Percentiles rank a stretch among this genome's conserved stretches.
phyloP scores from a whole-genome alignment of 2,888 invertebrate species.

The Lathronympha strigana region DNA sequence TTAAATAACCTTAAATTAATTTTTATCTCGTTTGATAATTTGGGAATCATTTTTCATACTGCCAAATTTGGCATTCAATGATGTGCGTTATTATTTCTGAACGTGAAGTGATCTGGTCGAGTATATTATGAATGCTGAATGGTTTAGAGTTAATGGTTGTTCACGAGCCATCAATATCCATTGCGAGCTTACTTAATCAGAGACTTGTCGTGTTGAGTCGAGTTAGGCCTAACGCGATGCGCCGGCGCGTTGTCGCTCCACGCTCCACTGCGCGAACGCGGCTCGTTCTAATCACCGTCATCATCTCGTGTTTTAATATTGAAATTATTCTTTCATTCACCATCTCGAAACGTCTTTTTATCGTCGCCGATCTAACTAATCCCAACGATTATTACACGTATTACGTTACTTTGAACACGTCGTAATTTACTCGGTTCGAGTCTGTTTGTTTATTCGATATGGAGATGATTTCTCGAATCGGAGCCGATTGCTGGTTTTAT shows the following conservation, averaged over 20 bases:
- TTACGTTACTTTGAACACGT: constrained; percentile 75
- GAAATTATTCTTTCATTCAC: constrained; percentile 80
- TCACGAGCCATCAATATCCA: constrained; percentile 66
- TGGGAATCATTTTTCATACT: constrained; percentile 48
- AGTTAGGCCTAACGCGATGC: constrained; percentile 77
- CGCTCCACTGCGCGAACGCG: constrained; percentile 64
- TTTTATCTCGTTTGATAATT: constrained; percentile 58
- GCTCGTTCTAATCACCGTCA: constrained; percentile 68
- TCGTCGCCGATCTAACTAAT: constrained; percentile 76
- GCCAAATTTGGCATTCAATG: constrained; percentile 40
- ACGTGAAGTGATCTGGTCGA: constrained; percentile 16
- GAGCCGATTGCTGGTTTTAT: constrained; percentile 64
- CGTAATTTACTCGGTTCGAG: constrained; percentile 67
- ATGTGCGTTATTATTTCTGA: constrained; percentile 39
- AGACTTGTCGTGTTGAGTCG: constrained; percentile 63
- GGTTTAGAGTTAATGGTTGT: constrained; percentile 7
- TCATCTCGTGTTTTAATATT: constrained; percentile 73
- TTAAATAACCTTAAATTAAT: constrained; percentile 68
- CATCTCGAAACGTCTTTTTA: constrained; percentile 68
- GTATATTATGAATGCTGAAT: constrained; percentile 29
- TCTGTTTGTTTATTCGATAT: constrained; percentile 76
- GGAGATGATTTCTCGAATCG: constrained; percentile 68
- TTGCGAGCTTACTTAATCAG: constrained; percentile 71
- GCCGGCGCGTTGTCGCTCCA: constrained; percentile 63
- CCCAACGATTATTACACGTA: constrained; percentile 77